phyloP scores from a whole-genome alignment of 2,888 invertebrate species.

The Drosophila putrida region DNA sequence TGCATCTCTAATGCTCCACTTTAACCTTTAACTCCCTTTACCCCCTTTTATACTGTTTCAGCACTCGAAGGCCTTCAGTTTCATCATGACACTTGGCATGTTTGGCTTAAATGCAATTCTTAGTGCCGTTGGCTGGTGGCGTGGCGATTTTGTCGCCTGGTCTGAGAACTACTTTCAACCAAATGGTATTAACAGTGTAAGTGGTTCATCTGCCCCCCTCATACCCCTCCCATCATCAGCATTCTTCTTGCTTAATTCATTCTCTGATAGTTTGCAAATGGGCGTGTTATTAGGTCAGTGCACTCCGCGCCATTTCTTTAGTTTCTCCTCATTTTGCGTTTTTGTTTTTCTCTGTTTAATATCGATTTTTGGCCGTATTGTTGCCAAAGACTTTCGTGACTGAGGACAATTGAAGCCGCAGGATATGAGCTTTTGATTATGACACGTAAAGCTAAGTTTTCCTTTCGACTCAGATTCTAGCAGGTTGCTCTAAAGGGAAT shows the following conservation, averaged over 20 bases:
- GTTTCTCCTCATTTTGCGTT: constrained; percentile 18
- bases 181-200: constrained; percentile 84
- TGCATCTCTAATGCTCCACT: constrained; percentile 2
- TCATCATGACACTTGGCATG: constrained; percentile 84
- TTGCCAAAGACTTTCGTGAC: constrained; percentile 64
- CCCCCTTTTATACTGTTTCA: constrained; percentile 37
- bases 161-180: constrained; percentile 82
- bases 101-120: constrained; percentile 84
- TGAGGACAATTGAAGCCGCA: constrained; percentile 63
- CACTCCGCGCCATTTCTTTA: constrained; percentile 55
- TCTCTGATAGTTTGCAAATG: constrained; percentile 31
- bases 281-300: constrained; percentile 73
- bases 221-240: neutral
- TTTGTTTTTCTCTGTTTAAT: constrained; percentile 41
- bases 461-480: constrained; percentile 19
- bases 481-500: neutral
- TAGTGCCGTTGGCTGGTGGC: constrained; percentile 83
- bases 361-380: constrained; percentile 65
- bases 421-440: constrained; percentile 79
- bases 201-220: constrained; percentile 33
- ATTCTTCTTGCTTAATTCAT: neutral
- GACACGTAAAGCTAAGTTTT: constrained; percentile 58
- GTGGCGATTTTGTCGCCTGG: constrained; percentile 83
- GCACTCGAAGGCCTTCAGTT: constrained; percentile 85
- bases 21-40: neutral